Conservation (phyloP, 2,888 invertebrate genomes). For the Agrotis clavis region DNA sequence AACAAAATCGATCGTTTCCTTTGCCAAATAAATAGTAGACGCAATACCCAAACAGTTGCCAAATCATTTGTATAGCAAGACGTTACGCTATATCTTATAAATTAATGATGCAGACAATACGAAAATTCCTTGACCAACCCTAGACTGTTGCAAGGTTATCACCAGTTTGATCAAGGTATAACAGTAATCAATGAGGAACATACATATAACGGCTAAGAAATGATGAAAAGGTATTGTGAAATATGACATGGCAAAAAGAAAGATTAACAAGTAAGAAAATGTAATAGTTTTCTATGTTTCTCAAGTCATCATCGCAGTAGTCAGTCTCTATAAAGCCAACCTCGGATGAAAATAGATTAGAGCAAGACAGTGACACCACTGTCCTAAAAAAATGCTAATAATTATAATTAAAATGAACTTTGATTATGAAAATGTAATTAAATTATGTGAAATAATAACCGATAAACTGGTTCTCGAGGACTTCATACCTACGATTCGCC, state of each 20-base stretch:
- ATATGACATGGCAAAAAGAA: background rate
- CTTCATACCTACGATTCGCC: background rate
- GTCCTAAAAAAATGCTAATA: background rate
- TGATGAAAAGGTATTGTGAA: background rate
- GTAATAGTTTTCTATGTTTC: no score
- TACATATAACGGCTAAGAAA: background rate
- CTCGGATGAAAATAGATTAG: background rate
- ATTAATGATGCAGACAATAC: conserved; percentile 2
- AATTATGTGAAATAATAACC: background rate
- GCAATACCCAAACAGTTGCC: conserved; percentile 14
- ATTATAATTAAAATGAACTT: background rate
- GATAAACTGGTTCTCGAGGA: conserved; percentile 2
- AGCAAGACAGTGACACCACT: background rate
- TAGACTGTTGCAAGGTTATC: background rate
- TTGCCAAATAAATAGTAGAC: background rate
- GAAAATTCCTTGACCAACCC: background rate
- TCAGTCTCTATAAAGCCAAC: no score
- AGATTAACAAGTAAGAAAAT: no score
- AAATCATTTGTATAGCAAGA: conserved; percentile 15
- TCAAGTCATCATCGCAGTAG: no score
- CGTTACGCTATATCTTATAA: background rate
- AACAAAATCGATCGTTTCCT: background rate
- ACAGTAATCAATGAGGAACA: background rate
- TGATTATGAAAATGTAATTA: background rate
- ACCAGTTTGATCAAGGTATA: background rate